These are phyloP conservation scores for Lomographa bimaculata DNA, from an alignment of 2,888 invertebrate species.

Conservation along the genomic window DNA sequence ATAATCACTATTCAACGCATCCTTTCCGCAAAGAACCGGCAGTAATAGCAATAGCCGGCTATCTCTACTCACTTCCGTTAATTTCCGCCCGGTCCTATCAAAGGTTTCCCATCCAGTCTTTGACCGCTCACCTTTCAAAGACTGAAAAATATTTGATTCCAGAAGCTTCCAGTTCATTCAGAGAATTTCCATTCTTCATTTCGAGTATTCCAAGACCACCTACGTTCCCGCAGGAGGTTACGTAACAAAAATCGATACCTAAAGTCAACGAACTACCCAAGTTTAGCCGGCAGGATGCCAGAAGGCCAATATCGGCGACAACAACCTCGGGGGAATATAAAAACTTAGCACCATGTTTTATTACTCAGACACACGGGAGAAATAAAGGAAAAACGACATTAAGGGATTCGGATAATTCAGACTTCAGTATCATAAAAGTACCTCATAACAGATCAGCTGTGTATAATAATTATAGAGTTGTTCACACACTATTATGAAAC, in stretches of 20 bases:
- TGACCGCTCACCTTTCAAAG: background rate
- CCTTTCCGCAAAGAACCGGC: conserved; percentile 10
- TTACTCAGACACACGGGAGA: conserved; percentile 5
- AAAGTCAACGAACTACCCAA: conserved; percentile 18
- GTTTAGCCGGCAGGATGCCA: conserved; percentile 8
- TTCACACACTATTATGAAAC: no score
- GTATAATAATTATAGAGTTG: no score
- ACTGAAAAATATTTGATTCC: background rate
- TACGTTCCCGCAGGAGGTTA: background rate
- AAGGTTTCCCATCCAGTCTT: conserved; percentile 1
- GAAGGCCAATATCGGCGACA: conserved; percentile 9
- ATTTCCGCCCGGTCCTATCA: background rate
- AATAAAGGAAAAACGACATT: background rate
- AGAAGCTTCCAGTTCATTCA: no score
- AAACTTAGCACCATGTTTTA: conserved; percentile 12
- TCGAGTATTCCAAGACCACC: conserved; percentile 4
- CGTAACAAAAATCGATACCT: conserved; percentile 19
- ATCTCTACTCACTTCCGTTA: conserved; percentile 6
- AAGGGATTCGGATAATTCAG: background rate
- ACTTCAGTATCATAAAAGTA: no score
- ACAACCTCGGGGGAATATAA: conserved; percentile 10
- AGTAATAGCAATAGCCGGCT: conserved; percentile 8
- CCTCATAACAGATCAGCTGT: no score
- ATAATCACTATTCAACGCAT: no score
- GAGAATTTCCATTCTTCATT: conserved; percentile 2